phyloP scores from a whole-genome alignment of 1,140 invertebrate genomes.

The Apis dorsata region DNA sequence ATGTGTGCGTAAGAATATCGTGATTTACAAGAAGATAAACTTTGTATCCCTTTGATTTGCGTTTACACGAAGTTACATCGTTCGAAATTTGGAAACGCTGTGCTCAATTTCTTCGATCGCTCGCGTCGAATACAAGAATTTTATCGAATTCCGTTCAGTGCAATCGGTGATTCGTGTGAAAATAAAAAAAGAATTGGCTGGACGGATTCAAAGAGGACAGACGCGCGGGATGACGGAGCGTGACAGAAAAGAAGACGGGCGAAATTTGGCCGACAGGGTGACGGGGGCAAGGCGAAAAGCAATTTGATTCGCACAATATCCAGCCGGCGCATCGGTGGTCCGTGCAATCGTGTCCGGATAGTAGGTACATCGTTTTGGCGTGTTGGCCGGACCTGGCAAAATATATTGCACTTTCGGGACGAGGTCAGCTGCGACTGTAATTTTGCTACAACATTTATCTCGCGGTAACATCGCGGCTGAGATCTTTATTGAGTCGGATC shows the following conservation, averaged over 20 bases:
- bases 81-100: no score
- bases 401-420: conserved; percentile 67
- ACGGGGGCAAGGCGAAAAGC: conserved; percentile 30
- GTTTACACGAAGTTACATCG: no score
- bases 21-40: no score
- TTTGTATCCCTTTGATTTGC: no score
- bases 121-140: no score
- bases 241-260: background rate
- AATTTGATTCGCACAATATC: conserved; percentile 60
- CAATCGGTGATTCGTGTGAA: background rate
- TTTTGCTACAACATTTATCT: conserved; percentile 67
- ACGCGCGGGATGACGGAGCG: no score
- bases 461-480: conserved; percentile 60
- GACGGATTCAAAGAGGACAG: no score
- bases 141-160: background rate
- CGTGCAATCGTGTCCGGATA: conserved; percentile 55
- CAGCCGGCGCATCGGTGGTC: conserved; percentile 27
- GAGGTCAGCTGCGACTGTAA: conserved; percentile 67
- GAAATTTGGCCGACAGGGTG: background rate
- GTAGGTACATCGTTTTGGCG: conserved; percentile 60
- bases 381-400: conserved; percentile 50
- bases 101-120: no score
- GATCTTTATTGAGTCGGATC: conserved; percentile 65
- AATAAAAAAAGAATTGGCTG: background rate
- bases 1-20: no score